Evolutionary conservation across 2,113 vertebrate species (phyloP).

Genomic region (Odocoileus hemionus): DNA sequence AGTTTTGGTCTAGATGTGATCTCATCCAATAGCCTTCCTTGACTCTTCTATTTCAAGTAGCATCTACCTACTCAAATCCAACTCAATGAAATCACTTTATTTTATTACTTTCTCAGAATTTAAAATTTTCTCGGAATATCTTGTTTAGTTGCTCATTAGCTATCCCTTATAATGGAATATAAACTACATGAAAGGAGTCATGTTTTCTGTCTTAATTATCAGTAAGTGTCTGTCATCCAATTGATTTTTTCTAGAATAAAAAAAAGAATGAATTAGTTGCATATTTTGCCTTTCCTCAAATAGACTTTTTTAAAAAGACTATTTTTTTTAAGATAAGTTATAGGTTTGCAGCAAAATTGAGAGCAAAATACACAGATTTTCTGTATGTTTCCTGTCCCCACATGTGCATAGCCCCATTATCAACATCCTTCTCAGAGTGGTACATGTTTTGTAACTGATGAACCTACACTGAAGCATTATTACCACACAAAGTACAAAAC

Average conservation of each 20-base stretch:
- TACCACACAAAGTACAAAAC: neutral
- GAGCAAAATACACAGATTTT: neutral
- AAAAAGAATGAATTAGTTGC: neutral
- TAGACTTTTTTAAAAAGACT: neutral
- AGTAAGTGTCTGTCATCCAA: neutral
- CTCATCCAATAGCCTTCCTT: neutral
- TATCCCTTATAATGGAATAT: neutral
- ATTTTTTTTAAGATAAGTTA: neutral
- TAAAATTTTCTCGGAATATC: neutral
- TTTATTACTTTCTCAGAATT: neutral
- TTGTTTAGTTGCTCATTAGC: neutral
- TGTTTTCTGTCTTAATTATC: neutral
- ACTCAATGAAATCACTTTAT: neutral
- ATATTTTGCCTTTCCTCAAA: neutral
- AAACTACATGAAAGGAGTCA: neutral
- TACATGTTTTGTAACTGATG: neutral
- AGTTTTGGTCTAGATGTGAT: neutral
- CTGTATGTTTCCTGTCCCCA: neutral
- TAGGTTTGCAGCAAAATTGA: neutral
- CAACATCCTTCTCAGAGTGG: neutral
- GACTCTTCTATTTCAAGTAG: neutral
- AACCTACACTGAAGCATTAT: neutral
- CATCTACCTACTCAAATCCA: neutral
- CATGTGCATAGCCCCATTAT: neutral
- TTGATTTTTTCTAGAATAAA: neutral